Evolutionary conservation across 1,140 invertebrate genomes (phyloP).

Genomic region (Zophobas atratus): DNA sequence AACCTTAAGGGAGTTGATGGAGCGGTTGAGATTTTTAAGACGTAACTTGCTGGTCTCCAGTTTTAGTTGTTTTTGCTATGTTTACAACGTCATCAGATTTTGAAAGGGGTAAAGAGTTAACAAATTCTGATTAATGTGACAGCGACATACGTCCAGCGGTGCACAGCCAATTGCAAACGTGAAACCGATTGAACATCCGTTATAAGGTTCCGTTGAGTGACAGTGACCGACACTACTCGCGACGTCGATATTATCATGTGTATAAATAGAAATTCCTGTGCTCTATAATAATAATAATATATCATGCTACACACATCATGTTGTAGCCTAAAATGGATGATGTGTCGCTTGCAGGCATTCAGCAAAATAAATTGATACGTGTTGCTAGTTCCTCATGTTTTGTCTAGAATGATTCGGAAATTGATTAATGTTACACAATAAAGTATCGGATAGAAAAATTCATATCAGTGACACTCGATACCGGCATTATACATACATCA

Average conservation of each 20-base stretch:
- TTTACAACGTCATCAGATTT: too few species aligned
- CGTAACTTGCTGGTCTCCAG: too few species aligned
- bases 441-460: background rate
- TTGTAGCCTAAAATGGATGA: constrained; percentile 32
- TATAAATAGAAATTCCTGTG: constrained; percentile 31
- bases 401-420: constrained; percentile 26
- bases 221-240: constrained; percentile 33
- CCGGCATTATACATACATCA: too few species aligned
- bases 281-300: constrained; percentile 35
- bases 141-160: too few species aligned
- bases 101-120: too few species aligned
- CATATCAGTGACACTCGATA: too few species aligned
- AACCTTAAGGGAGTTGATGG: too few species aligned
- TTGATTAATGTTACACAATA: constrained; percentile 9
- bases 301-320: constrained; percentile 26
- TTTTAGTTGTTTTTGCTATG: too few species aligned
- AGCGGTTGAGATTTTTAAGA: too few species aligned
- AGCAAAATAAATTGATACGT: constrained; percentile 30
- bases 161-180: too few species aligned
- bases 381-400: constrained; percentile 15
- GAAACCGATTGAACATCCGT: too few species aligned
- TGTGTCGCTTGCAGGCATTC: constrained; percentile 27
- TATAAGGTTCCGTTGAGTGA: constrained; percentile 12
- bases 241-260: constrained; percentile 9
- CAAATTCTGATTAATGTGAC: too few species aligned